A percentile compares a stretch with the other conserved stretches of the same genome.
These are phyloP conservation scores for Spilogale gracilis DNA, from an alignment of 2,113 vertebrate species.

Conservation along the genomic window DNA sequence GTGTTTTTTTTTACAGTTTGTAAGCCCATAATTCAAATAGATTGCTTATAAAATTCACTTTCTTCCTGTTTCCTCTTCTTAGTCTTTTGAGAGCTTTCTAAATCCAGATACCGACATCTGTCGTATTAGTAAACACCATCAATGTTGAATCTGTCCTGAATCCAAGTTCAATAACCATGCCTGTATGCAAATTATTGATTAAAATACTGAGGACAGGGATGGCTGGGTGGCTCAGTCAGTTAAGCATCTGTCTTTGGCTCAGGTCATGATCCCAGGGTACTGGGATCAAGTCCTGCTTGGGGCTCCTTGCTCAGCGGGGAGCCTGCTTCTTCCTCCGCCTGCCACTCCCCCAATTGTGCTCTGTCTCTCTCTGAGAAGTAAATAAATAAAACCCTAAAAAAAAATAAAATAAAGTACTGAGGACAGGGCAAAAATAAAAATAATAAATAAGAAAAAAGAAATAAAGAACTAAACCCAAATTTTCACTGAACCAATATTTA, in stretches of 20 bases:
- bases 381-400: not conserved
- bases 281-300: not conserved
- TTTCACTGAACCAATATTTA: not conserved
- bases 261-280: not conserved
- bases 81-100: constrained; percentile 25
- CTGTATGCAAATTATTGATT: not conserved
- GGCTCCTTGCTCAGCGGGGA: not conserved
- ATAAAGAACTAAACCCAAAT: not conserved
- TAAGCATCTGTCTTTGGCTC: not conserved
- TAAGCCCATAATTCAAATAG: not conserved
- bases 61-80: not conserved
- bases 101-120: not conserved
- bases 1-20: not conserved
- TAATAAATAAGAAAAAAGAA: not conserved
- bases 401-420: not conserved
- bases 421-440: not conserved
- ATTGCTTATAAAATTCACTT: not conserved
- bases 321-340: not conserved
- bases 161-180: not conserved
- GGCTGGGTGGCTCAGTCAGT: not conserved
- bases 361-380: not conserved
- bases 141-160: not conserved
- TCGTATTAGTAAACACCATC: not conserved
- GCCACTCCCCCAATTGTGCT: not conserved
- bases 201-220: not conserved